A percentile compares a stretch with the other conserved stretches of the same genome.
Evolutionary conservation across 2,888 invertebrate species (phyloP).

Genomic region (Hylaea fasciaria): DNA sequence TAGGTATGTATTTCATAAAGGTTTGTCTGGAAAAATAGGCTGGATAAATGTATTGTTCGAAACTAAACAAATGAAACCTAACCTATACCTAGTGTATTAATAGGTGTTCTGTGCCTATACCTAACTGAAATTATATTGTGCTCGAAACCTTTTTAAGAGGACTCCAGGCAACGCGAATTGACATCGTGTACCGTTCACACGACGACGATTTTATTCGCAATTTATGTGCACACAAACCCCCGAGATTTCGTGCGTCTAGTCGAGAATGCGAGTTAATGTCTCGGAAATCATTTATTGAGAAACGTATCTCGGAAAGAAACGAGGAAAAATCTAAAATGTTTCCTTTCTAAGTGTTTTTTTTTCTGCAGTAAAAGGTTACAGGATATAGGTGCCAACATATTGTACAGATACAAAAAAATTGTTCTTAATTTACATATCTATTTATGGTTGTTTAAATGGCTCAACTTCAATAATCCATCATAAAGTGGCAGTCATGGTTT

Average conservation of each 20-base stretch:
- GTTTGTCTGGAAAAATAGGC: no score
- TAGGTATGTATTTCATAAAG: no score
- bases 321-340: slow-evolving; percentile 13
- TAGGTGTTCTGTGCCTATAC: no score
- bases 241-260: slow-evolving; percentile 36
- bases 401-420: no score
- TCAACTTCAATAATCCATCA: no score
- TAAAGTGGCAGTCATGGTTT: no score
- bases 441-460: no score
- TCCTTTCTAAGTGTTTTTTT: slow-evolving; percentile 14
- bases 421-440: no score
- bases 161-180: slow-evolving; percentile 12
- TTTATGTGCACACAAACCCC: slow-evolving; percentile 34
- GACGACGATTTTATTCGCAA: slow-evolving; percentile 30
- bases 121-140: no score
- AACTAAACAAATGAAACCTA: no score
- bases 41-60: no score
- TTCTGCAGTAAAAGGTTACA: background rate
- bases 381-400: background rate
- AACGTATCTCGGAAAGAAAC: slow-evolving; percentile 19
- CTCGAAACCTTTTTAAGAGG: background rate
- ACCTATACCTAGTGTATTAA: no score
- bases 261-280: slow-evolving; percentile 33
- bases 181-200: slow-evolving; percentile 30
- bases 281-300: slow-evolving; percentile 41